Base-by-base conservation (phyloP, 1,140 invertebrate species). In the Drosophila ohnishii region DNA sequence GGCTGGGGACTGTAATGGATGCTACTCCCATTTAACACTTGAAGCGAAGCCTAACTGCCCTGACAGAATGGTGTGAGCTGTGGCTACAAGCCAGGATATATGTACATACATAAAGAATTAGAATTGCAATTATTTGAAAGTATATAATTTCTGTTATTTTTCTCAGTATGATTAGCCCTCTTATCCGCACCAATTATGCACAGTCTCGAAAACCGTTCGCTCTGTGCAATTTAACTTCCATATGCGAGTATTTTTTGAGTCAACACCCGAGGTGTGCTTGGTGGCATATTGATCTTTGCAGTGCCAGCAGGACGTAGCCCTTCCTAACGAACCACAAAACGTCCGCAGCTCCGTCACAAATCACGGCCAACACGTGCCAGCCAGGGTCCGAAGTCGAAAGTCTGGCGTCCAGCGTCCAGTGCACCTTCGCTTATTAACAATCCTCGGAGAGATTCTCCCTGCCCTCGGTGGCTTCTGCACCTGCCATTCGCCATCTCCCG, bases 341-440 rank as follows among this genome's bases (percentile, higher is more conserved):
- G 64, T 70, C 67, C 53, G 40, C 60, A 53, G 19, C 14, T 22
- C n/a, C 55, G 35, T 44, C 60, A 61, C 74, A 83, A 86, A 88
- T 86, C 83, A 83, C 66, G 70, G 72, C 60, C 39, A 61, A 78
- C 59, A 86, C 83, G 83, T 86, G 72, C 62, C 79, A 78, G 40
- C 35, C 47, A 48, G 28, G 47, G 37, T 42, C 34, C 37, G 35
- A 44, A 30, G 51, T 57, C 65, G 48, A 44, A 28, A 51, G 62
- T 40, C 55, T 59, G 35, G 37, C 25, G 57, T 62, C 61, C 65
- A 30, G 32, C 37, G 63, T 48, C 50, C 62, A 55, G 55, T 71
- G 75, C 71, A 87, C 70, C 66, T 79, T 77, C 80, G 83, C 83
- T 86, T 86, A 86, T 86, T 83, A 86, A 79, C 71, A 86, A 83